A percentile compares a stretch with the other conserved stretches of the same genome.
phyloP scores from a whole-genome alignment of 2,888 invertebrate species.

The Plebejus anna region DNA sequence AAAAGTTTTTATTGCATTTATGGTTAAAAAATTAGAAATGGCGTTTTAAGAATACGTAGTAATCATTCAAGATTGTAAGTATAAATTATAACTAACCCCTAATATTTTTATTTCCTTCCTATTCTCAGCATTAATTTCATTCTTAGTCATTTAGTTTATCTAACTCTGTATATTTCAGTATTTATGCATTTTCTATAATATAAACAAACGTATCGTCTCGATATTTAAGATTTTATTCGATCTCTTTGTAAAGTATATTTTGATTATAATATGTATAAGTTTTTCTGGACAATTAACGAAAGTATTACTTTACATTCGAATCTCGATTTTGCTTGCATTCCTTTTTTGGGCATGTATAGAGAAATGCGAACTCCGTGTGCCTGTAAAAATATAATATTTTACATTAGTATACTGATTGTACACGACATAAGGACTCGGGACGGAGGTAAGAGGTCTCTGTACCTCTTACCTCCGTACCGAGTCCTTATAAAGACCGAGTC shows the following conservation, averaged over 20 bases:
- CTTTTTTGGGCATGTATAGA: background rate
- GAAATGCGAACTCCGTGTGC: background rate
- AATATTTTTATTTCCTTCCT: background rate
- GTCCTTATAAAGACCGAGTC: too few species aligned
- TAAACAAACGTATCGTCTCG: background rate
- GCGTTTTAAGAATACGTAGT: background rate
- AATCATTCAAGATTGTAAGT: background rate
- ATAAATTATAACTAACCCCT: background rate
- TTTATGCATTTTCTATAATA: background rate
- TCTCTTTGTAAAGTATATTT: background rate
- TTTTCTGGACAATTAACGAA: background rate
- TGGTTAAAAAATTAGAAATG: background rate
- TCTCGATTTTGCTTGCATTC: background rate
- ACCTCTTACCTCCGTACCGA: too few species aligned
- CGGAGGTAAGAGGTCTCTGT: background rate
- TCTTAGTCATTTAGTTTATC: background rate
- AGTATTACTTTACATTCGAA: background rate
- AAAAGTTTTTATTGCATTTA: background rate
- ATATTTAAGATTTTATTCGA: constrained; percentile 7
- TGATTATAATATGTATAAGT: background rate
- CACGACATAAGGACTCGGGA: background rate
- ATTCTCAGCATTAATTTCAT: background rate
- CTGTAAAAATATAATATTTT: background rate
- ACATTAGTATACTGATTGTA: background rate
- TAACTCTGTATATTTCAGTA: background rate